Evolutionary conservation across 1,140 invertebrate species (phyloP).

Genomic region (Cydia strobilella): DNA sequence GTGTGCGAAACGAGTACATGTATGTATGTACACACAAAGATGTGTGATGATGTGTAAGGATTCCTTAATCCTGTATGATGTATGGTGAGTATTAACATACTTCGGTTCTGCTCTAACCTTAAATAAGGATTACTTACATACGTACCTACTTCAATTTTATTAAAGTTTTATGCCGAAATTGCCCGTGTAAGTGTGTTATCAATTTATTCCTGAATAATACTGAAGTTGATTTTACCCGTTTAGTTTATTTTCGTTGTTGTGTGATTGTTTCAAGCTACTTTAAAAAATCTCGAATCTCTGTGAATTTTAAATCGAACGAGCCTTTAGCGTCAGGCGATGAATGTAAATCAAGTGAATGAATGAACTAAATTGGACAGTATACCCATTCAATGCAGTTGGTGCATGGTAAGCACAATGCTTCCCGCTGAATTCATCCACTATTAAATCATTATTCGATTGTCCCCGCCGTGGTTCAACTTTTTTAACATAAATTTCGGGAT

Average conservation of each 20-base stretch:
- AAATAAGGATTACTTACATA: too few species aligned
- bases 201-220: not conserved
- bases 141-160: too few species aligned
- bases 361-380: constrained; percentile 54
- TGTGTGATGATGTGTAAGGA: too few species aligned
- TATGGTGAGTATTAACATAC: too few species aligned
- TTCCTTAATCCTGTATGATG: too few species aligned
- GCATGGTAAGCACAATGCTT: constrained; percentile 57
- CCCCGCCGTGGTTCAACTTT: constrained; percentile 44
- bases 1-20: not conserved
- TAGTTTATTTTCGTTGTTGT: constrained; percentile 8
- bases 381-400: constrained; percentile 56
- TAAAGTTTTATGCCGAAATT: too few species aligned
- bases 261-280: constrained; percentile 35
- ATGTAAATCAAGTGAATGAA: constrained; percentile 65
- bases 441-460: constrained; percentile 62
- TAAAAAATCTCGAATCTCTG: constrained; percentile 34
- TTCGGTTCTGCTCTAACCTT: too few species aligned
- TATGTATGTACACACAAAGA: too few species aligned
- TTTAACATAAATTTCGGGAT: constrained; percentile 47
- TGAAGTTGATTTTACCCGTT: not conserved
- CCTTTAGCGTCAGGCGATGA: constrained; percentile 51
- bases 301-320: constrained; percentile 45
- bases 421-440: constrained; percentile 55
- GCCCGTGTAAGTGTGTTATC: too few species aligned